phyloP scores from a whole-genome alignment of 2,797 vertebrate genomes.

The Eleutherodactylus coqui region DNA sequence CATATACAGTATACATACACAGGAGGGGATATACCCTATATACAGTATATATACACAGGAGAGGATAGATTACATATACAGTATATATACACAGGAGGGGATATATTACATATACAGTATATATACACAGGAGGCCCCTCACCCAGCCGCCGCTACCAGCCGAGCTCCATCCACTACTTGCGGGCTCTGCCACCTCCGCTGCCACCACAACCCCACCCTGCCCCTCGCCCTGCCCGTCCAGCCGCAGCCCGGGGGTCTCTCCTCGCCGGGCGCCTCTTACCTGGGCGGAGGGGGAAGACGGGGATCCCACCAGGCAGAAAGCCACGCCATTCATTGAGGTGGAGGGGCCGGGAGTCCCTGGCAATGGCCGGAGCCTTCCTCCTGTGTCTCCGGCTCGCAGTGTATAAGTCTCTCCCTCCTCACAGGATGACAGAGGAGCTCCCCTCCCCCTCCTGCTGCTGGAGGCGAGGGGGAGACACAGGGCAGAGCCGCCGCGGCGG shows the following conservation, averaged over 20 bases:
- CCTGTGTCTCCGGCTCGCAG: constrained; percentile 16
- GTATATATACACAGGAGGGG: no score
- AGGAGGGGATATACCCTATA: no score
- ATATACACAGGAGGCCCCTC: no score
- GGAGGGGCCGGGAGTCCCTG: constrained; percentile 76
- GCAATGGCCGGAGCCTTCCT: constrained; percentile 57
- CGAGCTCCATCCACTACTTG: background rate
- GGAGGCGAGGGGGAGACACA: constrained; percentile 48
- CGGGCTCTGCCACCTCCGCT: background rate
- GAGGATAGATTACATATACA: no score
- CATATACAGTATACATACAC: background rate
- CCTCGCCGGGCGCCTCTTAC: constrained; percentile 27
- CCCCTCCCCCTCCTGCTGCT: constrained; percentile 51
- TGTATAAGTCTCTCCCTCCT: constrained; percentile 50
- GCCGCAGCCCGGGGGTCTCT: background rate
- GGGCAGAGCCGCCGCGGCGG: constrained; percentile 1
- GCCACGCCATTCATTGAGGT: constrained; percentile 95
- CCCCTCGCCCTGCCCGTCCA: background rate
- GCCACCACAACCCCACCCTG: constrained; percentile 24
- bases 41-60: no score
- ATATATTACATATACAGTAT: no score
- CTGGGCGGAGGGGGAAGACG: constrained; percentile 76
- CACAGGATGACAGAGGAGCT: constrained; percentile 58
- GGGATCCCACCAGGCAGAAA: constrained; percentile 98
- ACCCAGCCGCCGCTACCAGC: no score